Evolutionary conservation across 2,888 invertebrate species (phyloP), one percentile per base, ranked within the genome.

Genomic region (Ormyrus thymus): DNA sequence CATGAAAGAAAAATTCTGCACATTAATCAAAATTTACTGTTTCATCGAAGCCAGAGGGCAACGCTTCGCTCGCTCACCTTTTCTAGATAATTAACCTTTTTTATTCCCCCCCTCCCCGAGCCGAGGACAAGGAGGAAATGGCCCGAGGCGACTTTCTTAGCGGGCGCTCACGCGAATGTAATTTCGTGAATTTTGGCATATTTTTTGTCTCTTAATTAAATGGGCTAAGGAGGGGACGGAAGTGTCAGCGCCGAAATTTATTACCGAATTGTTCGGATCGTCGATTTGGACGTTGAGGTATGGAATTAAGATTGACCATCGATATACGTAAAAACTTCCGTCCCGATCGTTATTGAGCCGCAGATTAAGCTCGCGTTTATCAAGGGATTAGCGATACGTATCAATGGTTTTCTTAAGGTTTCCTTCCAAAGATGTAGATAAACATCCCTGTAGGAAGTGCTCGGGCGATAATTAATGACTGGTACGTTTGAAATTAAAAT

Each of bases 211-310:
- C 61, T 48, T 69, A 55, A 69, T 68, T 70, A 15, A 70, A 76
- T 45, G 64, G 13, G 55, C n/a, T 11, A 45, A 7, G 4, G 15
- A 10, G 50, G 29, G 55, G n/a, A 1, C 46, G 61, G 9, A 53
- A 58, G 68, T 61, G 61, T 68, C 66, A 46, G 51, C 9, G 45
- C 11, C 11, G 43, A 61, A 76, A 76, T 76, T 76, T 76, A 76
- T 76, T 70, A 70, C 53, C 15, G n/a, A 0, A 4, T 50, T n/a
- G 59, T 59, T 53, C 10, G 43, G 65, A 50, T 45, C 51, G 29
- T 43, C 43, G 15, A 46, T 29, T 29, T 29, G 29, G 29, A 29
- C 29, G 29, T 56, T 46, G 45, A 5, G 29, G 29, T 29, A 29
- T 29, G 29, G 29, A 29, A 29, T 29, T 29, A 29, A 29, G 29